Evolutionary conservation across 30 jellyfish, hydroid and myxozoan genomes (phyloP), one percentile per base, ranked within the genome.

Genomic region (Mastigias papua): DNA sequence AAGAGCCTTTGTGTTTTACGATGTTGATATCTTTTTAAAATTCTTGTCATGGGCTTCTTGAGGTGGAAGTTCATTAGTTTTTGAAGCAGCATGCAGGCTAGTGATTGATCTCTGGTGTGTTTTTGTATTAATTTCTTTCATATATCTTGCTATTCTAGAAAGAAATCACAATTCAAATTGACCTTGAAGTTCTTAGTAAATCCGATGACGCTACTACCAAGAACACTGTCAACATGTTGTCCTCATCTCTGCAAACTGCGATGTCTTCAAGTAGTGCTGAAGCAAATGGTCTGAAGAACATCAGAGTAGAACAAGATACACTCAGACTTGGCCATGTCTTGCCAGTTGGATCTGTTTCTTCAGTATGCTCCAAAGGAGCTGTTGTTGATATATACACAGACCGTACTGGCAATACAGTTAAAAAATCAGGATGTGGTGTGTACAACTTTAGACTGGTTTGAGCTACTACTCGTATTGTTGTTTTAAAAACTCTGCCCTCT

Each of bases 331-430:
- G 82, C 60, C 86, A 68, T 20, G 95, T 96, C 16, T 82, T 85
- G 61, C 91, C 91, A 61, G 98, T 96, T 64, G 99, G 99, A 1
- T 75, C 81, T 0, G 94, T 91, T 29, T 71, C 97, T 73, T 97
- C 94, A 0, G 92, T 96, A 15, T 96, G 99, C 70, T 66, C 83
- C 26, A 77, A 82, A 35, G 99, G 99, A 22, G 86, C 90, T 46
- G 92, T 87, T 34, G 83, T 27, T 62, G 99, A 81, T 30, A 29
- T 80, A 1, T 81, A 73, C 51, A 54, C 87, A 10, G 34, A 51
- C 29, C 29, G 61, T 5, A 27, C 75, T 20, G 81, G 82, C 19
- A 68, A 31, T 48, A 49, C 68, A 49, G 26, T 75, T 16, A 46
- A 65, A 69, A 79, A 7, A 30, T 27, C 80, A 48, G 80, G 80